phyloP scores from a whole-genome alignment of 30 jellyfish, hydroid and myxozoan species.

The Hydractinia symbiolongicarpus region DNA sequence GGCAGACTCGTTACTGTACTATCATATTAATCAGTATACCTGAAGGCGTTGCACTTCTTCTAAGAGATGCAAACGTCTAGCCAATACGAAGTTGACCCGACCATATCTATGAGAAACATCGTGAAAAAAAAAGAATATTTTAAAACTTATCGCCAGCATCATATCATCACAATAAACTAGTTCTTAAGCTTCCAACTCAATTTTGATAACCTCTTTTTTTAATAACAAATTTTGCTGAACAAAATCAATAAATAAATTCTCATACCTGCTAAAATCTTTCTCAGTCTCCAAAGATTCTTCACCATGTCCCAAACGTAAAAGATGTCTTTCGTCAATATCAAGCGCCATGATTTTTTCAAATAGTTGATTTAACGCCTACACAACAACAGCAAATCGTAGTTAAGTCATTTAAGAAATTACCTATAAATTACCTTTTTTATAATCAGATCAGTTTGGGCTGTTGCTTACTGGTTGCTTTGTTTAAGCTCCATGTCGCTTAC shows the following conservation, averaged over 20 bases:
- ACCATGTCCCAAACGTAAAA: slow-evolving; percentile 99
- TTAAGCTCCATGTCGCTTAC: no score
- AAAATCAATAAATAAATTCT: no score
- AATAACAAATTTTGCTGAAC: no score
- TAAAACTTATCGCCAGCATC: slow-evolving; percentile 84
- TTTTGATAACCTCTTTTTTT: no score
- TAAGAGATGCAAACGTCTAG: slow-evolving; percentile 85
- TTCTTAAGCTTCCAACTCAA: no score
- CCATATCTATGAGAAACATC: slow-evolving; percentile 67
- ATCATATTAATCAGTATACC: slow-evolving; percentile 37
- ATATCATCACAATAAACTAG: slow-evolving; percentile 34
- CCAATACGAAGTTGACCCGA: slow-evolving; percentile 94
- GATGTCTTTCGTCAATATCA: slow-evolving; percentile 92
- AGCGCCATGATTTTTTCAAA: slow-evolving; percentile 96
- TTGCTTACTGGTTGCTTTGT: no score
- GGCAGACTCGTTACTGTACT: not conserved
- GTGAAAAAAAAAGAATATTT: not conserved
- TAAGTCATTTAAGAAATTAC: no score
- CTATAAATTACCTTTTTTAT: no score
- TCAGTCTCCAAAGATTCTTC: slow-evolving; percentile 98
- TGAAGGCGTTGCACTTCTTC: slow-evolving; percentile 92
- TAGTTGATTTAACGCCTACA: slow-evolving; percentile 95
- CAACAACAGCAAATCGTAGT: no score
- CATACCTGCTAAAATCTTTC: slow-evolving; percentile 97
- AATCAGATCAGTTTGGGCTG: no score